phyloP scores from a whole-genome alignment of 2,888 invertebrate genomes.

The Epinotia brunnichana region DNA sequence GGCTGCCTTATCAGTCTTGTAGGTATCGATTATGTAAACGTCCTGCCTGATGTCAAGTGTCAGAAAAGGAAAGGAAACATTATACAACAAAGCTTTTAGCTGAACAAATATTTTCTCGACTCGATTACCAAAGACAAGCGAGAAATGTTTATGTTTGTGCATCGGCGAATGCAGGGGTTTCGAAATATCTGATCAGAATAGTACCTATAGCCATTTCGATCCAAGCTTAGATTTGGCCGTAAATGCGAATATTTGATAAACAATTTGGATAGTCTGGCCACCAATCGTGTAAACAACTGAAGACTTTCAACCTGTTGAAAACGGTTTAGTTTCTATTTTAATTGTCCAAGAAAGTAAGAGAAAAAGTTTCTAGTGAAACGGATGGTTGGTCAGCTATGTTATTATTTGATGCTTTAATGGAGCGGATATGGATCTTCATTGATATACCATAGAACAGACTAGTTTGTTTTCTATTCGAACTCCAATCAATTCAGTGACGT shows the following conservation, averaged over 20 bases:
- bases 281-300: too few relatives aligned
- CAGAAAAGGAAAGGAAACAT: conserved; percentile 33
- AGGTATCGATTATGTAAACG: not conserved
- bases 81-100: conserved; percentile 40
- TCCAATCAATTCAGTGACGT: too few relatives aligned
- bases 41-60: not conserved
- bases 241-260: not conserved
- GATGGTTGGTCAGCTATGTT: too few relatives aligned
- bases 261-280: too few relatives aligned
- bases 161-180: conserved; percentile 9
- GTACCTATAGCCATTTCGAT: not conserved
- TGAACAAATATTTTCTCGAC: conserved; percentile 32
- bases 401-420: too few relatives aligned
- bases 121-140: conserved; percentile 23
- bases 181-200: conserved; percentile 2
- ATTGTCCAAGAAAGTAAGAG: too few relatives aligned
- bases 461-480: too few relatives aligned
- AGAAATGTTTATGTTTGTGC: conserved; percentile 22
- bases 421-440: too few relatives aligned
- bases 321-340: too few relatives aligned
- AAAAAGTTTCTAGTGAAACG: too few relatives aligned
- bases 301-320: too few relatives aligned
- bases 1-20: not conserved
- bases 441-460: too few relatives aligned
- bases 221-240: not conserved